These are phyloP conservation scores for Neodiprion fabricii DNA, from an alignment of 1,140 invertebrate species.

Conservation along the genomic window DNA sequence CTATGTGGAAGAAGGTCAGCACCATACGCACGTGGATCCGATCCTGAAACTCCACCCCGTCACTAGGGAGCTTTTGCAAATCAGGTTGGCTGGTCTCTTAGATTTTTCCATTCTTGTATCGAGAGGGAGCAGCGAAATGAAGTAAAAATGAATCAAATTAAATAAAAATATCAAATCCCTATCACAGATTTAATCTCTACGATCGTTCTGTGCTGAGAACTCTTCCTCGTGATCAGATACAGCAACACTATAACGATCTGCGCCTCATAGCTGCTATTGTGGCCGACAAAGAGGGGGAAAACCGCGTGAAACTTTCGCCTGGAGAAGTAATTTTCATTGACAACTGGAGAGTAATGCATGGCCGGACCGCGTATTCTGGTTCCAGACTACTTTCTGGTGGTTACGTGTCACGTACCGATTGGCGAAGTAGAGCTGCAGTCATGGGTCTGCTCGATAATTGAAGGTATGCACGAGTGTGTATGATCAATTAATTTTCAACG, in stretches of 20 bases:
- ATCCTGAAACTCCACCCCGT: slow-evolving; percentile 62
- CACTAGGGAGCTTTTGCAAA: slow-evolving; percentile 61
- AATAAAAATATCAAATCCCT: background rate
- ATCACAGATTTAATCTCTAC: slow-evolving; percentile 69
- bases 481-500: background rate
- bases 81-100: slow-evolving; percentile 57
- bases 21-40: slow-evolving; percentile 62
- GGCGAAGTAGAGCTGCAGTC: slow-evolving; percentile 64
- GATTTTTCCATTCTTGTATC: background rate
- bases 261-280: slow-evolving; percentile 65
- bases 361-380: slow-evolving; percentile 70
- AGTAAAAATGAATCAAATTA: too few relatives aligned
- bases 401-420: slow-evolving; percentile 70
- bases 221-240: slow-evolving; percentile 58
- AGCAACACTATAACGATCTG: slow-evolving; percentile 69
- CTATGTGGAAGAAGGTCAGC: slow-evolving; percentile 67
- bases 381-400: slow-evolving; percentile 65
- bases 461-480: background rate
- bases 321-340: slow-evolving; percentile 75
- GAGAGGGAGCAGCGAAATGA: background rate
- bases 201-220: slow-evolving; percentile 70
- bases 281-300: slow-evolving; percentile 59
- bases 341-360: slow-evolving; percentile 79
- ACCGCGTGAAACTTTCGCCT: slow-evolving; percentile 68
- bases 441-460: slow-evolving; percentile 51